These are phyloP conservation scores for Solea solea DNA, from an alignment of 2,113 vertebrate genomes.

Conservation along the genomic window DNA sequence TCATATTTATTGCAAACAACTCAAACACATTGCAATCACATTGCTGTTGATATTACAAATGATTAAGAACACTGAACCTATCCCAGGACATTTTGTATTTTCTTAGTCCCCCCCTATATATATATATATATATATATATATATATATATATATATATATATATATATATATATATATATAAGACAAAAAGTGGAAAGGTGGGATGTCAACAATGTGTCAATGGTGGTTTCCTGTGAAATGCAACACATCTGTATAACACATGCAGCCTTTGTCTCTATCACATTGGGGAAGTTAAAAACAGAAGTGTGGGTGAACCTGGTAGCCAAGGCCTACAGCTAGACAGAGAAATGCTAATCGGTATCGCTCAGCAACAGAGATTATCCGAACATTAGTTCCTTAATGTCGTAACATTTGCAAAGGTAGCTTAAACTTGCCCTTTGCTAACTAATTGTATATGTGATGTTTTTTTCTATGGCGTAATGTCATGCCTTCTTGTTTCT, in stretches of 20 bases:
- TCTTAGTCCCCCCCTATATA: no score
- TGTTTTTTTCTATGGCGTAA: conserved; percentile 2
- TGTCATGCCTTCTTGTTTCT: conserved; percentile 18
- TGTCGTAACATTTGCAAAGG: not conserved
- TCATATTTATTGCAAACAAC: not conserved
- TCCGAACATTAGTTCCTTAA: conserved; percentile 23
- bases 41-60: no score
- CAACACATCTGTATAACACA: conserved; percentile 8
- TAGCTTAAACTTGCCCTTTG: not conserved
- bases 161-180: no score
- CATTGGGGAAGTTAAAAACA: conserved; percentile 59
- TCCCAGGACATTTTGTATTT: no score
- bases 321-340: conserved; percentile 31
- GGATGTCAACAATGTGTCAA: conserved; percentile 9
- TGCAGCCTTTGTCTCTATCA: not conserved
- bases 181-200: not conserved
- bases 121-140: no score
- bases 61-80: no score
- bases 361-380: conserved; percentile 7
- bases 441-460: not conserved
- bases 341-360: conserved; percentile 18
- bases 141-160: no score
- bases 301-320: conserved; percentile 48
- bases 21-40: not conserved
- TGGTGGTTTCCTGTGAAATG: conserved; percentile 53